phyloP scores from a whole-genome alignment of 2,113 vertebrate species.

The Mohoua ochrocephala region DNA sequence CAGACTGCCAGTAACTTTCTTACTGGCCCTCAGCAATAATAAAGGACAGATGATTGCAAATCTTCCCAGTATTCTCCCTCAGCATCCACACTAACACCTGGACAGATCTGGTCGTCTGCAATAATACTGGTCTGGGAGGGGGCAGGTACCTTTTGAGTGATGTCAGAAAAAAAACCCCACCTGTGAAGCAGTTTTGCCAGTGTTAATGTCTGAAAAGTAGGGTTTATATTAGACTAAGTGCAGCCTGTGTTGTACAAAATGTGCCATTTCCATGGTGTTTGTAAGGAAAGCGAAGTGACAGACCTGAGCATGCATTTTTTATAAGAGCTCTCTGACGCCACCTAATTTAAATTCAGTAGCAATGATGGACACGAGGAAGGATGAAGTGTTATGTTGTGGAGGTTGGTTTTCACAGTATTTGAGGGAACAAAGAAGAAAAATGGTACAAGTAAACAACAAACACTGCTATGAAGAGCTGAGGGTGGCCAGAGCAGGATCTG shows the following conservation, averaged over 20 bases:
- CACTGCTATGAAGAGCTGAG: background rate
- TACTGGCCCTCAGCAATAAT: background rate
- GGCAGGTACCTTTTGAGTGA: background rate
- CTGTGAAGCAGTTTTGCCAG: background rate
- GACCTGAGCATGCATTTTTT: background rate
- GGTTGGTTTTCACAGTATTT: background rate
- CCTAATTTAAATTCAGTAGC: background rate
- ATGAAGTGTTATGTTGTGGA: background rate
- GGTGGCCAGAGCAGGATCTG: background rate
- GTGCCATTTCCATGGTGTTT: background rate
- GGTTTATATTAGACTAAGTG: background rate
- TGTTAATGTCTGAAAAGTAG: background rate
- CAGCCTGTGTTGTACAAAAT: background rate
- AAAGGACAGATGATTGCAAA: background rate
- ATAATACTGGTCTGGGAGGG: background rate
- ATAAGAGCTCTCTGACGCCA: background rate
- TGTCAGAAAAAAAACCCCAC: background rate
- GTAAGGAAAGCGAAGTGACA: background rate
- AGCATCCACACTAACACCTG: background rate
- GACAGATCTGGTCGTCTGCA: background rate
- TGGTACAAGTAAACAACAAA: background rate
- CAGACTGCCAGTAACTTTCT: background rate
- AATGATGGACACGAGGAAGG: background rate
- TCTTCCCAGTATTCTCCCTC: background rate
- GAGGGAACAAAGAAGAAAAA: background rate